Evolutionary conservation across 2,888 invertebrate genomes (phyloP).

Genomic region (Erebia epiphron): DNA sequence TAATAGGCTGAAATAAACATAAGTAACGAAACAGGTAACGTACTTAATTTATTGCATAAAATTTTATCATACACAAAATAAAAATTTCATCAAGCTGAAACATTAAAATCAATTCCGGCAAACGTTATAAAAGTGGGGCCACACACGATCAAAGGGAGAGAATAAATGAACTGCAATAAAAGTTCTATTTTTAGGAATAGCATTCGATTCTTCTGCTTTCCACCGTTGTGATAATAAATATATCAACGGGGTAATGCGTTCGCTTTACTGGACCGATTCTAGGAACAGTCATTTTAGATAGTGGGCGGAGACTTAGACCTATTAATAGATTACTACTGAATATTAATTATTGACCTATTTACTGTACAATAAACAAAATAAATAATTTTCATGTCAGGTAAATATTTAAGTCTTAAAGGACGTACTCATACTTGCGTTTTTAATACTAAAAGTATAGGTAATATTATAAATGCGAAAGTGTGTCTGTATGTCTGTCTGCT

Average conservation of each 20-base stretch:
- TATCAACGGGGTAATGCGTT: constrained; percentile 68
- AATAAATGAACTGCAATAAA: constrained; percentile 64
- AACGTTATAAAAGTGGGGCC: constrained; percentile 52
- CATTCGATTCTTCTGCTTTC: constrained; percentile 65
- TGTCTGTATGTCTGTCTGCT: too few species aligned
- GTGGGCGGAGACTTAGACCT: constrained; percentile 40
- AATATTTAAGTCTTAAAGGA: too few species aligned
- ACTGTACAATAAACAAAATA: too few species aligned
- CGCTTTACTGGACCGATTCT: constrained; percentile 59
- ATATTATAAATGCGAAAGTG: too few species aligned
- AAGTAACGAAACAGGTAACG: background rate
- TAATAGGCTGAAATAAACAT: background rate
- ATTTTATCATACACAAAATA: constrained; percentile 1
- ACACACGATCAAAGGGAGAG: constrained; percentile 72
- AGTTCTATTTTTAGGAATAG: constrained; percentile 69
- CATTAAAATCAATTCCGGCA: constrained; percentile 30
- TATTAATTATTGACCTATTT: background rate
- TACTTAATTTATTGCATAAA: background rate
- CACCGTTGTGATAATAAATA: constrained; percentile 72
- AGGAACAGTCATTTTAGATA: constrained; percentile 56
- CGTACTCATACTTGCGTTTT: background rate
- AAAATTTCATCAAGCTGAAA: constrained; percentile 22
- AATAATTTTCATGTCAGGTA: too few species aligned
- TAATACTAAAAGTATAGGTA: background rate
- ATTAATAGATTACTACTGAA: constrained; percentile 11